Conservation (phyloP, 2,113 vertebrate species). For the Okapia johnstoni region DNA sequence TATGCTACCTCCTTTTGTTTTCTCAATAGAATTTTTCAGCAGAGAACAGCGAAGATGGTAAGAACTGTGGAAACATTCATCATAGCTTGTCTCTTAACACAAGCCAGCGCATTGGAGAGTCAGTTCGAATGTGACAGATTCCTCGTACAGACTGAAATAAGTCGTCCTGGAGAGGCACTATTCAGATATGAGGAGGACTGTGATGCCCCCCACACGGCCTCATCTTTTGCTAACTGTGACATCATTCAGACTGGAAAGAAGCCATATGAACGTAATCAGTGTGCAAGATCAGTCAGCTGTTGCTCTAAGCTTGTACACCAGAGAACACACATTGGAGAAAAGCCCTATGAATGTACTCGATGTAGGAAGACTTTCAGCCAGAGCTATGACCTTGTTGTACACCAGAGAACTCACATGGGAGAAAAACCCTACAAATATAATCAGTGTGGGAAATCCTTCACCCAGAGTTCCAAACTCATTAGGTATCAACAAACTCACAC, state of each 20-base stretch:
- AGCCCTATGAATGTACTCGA: neutral
- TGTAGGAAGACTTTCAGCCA: neutral
- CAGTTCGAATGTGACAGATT: neutral
- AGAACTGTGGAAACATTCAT: neutral
- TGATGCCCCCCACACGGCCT: neutral
- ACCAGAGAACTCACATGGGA: neutral
- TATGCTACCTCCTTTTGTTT: neutral
- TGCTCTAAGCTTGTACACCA: neutral
- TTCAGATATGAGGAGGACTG: neutral
- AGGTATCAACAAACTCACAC: neutral
- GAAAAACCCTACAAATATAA: neutral
- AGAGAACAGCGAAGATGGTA: neutral
- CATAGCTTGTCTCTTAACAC: neutral
- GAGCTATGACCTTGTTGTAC: neutral
- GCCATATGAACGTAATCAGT: neutral
- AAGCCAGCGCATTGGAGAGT: neutral
- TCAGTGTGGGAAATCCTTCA: neutral
- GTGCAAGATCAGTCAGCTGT: neutral
- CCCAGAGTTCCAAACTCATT: neutral
- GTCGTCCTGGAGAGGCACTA: neutral
- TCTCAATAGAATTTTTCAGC: neutral
- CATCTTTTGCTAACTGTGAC: neutral
- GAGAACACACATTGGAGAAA: constrained; percentile 19
- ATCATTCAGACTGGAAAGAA: neutral
- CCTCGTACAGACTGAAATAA: neutral